A percentile compares a stretch with the other conserved stretches of the same genome.
Evolutionary conservation across 37 sponge, comb jelly and placozoan genomes (phyloP).

Genomic region (Aplysina aerophoba): DNA sequence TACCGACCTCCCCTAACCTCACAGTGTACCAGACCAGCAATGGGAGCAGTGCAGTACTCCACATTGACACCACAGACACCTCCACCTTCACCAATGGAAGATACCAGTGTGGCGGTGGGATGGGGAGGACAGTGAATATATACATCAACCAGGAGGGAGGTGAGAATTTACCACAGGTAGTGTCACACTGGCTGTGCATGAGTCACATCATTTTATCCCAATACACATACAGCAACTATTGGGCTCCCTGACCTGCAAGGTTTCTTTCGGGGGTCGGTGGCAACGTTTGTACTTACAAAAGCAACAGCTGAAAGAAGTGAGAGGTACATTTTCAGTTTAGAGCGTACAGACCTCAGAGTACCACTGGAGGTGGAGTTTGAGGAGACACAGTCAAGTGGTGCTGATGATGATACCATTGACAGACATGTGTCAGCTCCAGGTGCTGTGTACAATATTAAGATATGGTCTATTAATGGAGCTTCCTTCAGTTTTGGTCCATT

Average conservation of each 20-base stretch:
- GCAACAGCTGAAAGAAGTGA: background rate
- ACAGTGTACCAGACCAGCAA: constrained; percentile 13
- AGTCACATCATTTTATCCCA: too few relatives aligned
- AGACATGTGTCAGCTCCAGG: background rate
- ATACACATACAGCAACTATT: too few relatives aligned
- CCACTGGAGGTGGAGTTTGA: constrained; percentile 32
- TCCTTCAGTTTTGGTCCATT: background rate
- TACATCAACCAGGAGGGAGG: too few relatives aligned
- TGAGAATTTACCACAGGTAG: too few relatives aligned
- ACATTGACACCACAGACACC: constrained; percentile 1
- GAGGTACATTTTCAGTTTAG: constrained; percentile 7
- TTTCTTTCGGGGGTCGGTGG: too few relatives aligned
- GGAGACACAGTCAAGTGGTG: background rate
- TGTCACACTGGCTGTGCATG: too few relatives aligned
- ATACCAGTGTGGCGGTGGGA: background rate
- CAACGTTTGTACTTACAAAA: background rate
- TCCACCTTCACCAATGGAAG: constrained; percentile 26
- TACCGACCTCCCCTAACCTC: background rate
- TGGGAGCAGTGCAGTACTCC: constrained; percentile 7
- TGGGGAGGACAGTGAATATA: too few relatives aligned
- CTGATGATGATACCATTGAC: background rate
- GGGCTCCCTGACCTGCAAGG: too few relatives aligned
- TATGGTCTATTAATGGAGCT: background rate
- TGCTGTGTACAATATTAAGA: background rate
- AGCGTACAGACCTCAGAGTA: constrained; percentile 17